Base-by-base conservation (phyloP, 2,888 invertebrate genomes). In the Cryptophagus acutangulus region DNA sequence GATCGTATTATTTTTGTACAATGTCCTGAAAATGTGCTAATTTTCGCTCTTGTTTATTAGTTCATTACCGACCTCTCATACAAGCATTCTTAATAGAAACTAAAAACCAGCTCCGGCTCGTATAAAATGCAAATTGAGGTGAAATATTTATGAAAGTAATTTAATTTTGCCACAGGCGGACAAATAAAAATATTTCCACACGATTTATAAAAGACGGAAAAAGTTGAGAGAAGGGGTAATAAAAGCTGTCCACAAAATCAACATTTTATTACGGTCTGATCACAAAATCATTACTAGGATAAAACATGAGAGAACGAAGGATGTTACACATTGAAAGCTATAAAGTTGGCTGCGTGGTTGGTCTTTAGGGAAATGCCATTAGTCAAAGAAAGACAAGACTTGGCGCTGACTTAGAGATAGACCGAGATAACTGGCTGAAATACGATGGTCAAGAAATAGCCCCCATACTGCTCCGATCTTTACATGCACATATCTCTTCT, bases 321-420 rank as follows among this genome's bases (percentile, higher is more conserved):
- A 43, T 38, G 46, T 44, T 44, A 47, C 38, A 20, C 31, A 29
- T n/a, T n/a, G 44, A 43, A 43, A 38, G 40, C 40, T 38, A 45
- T 53, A 51, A 53, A 53, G 41, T 41, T 26, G 45, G 41, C 39
- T 35, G n/a, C n/a, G n/a, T n/a, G n/a, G 42, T 45, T 41, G 42
- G 48, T 30, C 46, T 38, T 40, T 20, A 36, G 47, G 45, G 48
- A 43, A 24, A 26, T 34, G 36, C 50, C 53, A 55, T 55, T 55
- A 53, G 52, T 52, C 53, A 53, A 52, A 51, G 49, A 35, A 45
- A 41, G 48, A 46, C 38, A 43, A 41, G 42, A 37, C 41, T 45
- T 44, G 42, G 35, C 41, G 43, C 38, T 39, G 43, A 46, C 38
- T 45, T 42, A 35, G 37, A 42, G 48, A 50, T 50, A 43, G 45